phyloP scores from a whole-genome alignment of 2,888 invertebrate genomes.

The Anarsia innoxiella region DNA sequence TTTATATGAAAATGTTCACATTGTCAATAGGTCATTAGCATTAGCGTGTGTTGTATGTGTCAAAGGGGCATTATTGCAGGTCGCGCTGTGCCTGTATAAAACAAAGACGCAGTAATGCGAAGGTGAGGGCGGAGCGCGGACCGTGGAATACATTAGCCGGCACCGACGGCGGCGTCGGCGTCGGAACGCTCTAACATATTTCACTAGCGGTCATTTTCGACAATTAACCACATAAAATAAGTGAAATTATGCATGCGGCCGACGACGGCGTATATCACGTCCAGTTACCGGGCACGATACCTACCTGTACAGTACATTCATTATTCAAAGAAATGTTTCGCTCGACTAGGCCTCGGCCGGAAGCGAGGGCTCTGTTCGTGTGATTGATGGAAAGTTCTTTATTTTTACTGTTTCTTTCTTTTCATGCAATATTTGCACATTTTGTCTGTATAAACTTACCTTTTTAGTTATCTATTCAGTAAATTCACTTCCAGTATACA shows the following conservation, averaged over 20 bases:
- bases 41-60: slow-evolving; percentile 23
- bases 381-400: slow-evolving; percentile 71
- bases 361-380: slow-evolving; percentile 66
- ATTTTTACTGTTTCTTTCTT: slow-evolving; percentile 56
- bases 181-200: slow-evolving; percentile 66
- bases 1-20: slow-evolving; percentile 11
- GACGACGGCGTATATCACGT: slow-evolving; percentile 75
- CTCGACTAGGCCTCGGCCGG: slow-evolving; percentile 65
- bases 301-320: slow-evolving; percentile 66
- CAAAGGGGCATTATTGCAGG: slow-evolving; percentile 11
- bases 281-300: slow-evolving; percentile 73
- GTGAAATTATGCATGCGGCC: slow-evolving; percentile 75
- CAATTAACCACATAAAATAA: slow-evolving; percentile 76
- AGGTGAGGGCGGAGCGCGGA: slow-evolving; percentile 54
- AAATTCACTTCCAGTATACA: too few species aligned
- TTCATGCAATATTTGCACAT: slow-evolving; percentile 36
- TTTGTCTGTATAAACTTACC: too few species aligned
- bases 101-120: slow-evolving; percentile 43
- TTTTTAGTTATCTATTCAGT: too few species aligned
- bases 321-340: slow-evolving; percentile 76
- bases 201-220: slow-evolving; percentile 74
- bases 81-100: slow-evolving; percentile 13
- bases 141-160: slow-evolving; percentile 67
- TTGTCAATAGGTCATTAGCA: slow-evolving; percentile 26
- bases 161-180: slow-evolving; percentile 56